Percentiles rank a stretch among this genome's conserved stretches.
phyloP scores from a whole-genome alignment of 2,888 invertebrate species.

The Lycaena phlaeas region DNA sequence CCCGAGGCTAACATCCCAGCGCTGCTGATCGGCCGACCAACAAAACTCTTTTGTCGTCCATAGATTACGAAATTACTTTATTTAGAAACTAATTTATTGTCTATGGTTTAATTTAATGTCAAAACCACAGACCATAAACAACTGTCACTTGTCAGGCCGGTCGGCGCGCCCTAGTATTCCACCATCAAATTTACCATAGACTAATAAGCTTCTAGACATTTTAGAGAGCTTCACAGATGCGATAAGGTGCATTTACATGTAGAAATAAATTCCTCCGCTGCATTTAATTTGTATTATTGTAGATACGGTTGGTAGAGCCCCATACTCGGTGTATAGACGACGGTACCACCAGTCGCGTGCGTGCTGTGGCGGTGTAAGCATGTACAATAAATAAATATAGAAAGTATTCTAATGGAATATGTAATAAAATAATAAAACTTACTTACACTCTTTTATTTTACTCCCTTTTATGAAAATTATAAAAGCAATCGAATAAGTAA shows the following conservation, averaged over 20 bases:
- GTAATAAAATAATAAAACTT: conserved; percentile 10
- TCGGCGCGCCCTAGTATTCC: conserved; percentile 14
- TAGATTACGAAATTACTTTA: too few relatives aligned
- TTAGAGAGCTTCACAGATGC: conserved; percentile 21
- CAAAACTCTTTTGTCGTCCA: too few relatives aligned
- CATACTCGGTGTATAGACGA: conserved; percentile 36
- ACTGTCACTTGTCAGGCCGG: conserved; percentile 5
- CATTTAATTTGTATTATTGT: conserved; percentile 58
- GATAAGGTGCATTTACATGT: conserved; percentile 52
- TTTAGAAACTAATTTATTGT: too few relatives aligned
- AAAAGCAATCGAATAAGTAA: neutral
- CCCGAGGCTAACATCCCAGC: too few relatives aligned
- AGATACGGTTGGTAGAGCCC: conserved; percentile 53
- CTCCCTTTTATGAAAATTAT: neutral
- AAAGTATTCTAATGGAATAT: conserved; percentile 60
- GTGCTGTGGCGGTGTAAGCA: conserved; percentile 50
- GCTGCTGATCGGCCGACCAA: too few relatives aligned
- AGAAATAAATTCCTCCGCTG: conserved; percentile 50
- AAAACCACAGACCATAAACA: too few relatives aligned
- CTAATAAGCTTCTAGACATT: conserved; percentile 53
- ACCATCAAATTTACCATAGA: conserved; percentile 36
- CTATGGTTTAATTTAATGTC: too few relatives aligned
- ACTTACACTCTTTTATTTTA: conserved; percentile 13
- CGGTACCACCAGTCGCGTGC: too few relatives aligned
- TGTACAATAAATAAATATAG: conserved; percentile 64